A percentile compares a stretch with the other conserved stretches of the same genome.
phyloP scores from a whole-genome alignment of 1,140 invertebrate species.

The Chironomus tepperi region DNA sequence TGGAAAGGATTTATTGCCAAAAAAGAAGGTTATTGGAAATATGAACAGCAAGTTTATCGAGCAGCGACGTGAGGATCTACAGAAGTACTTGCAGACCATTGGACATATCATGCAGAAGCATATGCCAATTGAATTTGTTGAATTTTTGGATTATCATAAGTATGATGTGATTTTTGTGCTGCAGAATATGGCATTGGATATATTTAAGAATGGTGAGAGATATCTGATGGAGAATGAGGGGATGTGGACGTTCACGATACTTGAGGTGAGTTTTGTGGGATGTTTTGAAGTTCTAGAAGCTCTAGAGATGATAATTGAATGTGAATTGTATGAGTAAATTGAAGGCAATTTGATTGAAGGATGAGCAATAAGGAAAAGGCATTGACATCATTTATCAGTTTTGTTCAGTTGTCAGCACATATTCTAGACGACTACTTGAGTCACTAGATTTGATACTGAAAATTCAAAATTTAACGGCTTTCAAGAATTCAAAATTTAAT shows the following conservation, averaged over 20 bases:
- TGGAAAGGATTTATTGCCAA: slow-evolving; percentile 74
- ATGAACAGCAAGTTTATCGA: slow-evolving; percentile 76
- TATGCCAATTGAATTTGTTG: slow-evolving; percentile 63
- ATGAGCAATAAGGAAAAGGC: too few species aligned
- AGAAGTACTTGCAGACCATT: slow-evolving; percentile 66
- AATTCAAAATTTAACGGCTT: too few species aligned
- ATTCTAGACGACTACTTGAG: too few species aligned
- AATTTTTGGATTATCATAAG: slow-evolving; percentile 70
- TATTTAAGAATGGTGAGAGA: slow-evolving; percentile 59
- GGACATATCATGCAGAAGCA: slow-evolving; percentile 47
- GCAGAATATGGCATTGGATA: slow-evolving; percentile 63
- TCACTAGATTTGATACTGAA: too few species aligned
- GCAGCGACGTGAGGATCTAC: slow-evolving; percentile 65
- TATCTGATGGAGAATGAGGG: slow-evolving; percentile 49
- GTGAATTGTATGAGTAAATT: too few species aligned
- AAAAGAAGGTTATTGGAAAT: slow-evolving; percentile 77
- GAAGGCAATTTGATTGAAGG: too few species aligned
- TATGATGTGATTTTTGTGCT: slow-evolving; percentile 77
- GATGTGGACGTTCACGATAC: slow-evolving; percentile 53
- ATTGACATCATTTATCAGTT: too few species aligned
- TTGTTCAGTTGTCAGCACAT: too few species aligned
- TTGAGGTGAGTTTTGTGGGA: slow-evolving; percentile 52
- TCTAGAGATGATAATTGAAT: neutral
- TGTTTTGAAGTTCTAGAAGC: neutral
- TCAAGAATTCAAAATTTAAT: too few species aligned